Evolutionary conservation across 1,140 invertebrate genomes (phyloP).

Genomic region (Cotesia typhae): DNA sequence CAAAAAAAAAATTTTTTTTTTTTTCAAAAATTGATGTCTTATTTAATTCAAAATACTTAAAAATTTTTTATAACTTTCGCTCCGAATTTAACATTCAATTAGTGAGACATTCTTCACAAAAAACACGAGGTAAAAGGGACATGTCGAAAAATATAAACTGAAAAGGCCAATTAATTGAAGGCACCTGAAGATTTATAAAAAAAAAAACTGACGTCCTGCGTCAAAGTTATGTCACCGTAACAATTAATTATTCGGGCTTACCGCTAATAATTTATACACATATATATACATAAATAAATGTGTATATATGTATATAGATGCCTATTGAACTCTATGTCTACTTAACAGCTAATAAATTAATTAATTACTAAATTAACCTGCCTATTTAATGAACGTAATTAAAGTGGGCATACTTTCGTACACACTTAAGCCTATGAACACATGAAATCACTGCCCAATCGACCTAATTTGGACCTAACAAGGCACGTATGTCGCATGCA

Average conservation of each 20-base stretch:
- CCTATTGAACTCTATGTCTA: slow-evolving; percentile 24
- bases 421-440: slow-evolving; percentile 66
- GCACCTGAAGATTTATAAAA: slow-evolving; percentile 36
- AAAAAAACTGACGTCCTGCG: slow-evolving; percentile 62
- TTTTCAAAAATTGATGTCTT: too few relatives aligned
- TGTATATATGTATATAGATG: slow-evolving; percentile 7
- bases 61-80: too few relatives aligned
- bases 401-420: slow-evolving; percentile 51
- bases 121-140: too few relatives aligned
- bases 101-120: too few relatives aligned
- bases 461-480: slow-evolving; percentile 63
- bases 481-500: slow-evolving; percentile 57
- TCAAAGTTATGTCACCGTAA: slow-evolving; percentile 46
- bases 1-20: too few relatives aligned
- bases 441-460: slow-evolving; percentile 68
- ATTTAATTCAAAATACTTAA: too few relatives aligned
- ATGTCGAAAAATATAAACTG: too few relatives aligned
- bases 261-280: too few relatives aligned
- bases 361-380: slow-evolving; percentile 37
- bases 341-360: slow-evolving; percentile 25
- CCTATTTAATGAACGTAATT: slow-evolving; percentile 40
- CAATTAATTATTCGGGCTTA: slow-evolving; percentile 8
- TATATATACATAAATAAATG: too few relatives aligned
- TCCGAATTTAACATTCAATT: too few relatives aligned
- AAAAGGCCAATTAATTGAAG: slow-evolving; percentile 35